Percentiles rank a stretch among this genome's conserved stretches.
phyloP scores from a whole-genome alignment of 2,888 invertebrate species.

The Parnassius orleans region DNA sequence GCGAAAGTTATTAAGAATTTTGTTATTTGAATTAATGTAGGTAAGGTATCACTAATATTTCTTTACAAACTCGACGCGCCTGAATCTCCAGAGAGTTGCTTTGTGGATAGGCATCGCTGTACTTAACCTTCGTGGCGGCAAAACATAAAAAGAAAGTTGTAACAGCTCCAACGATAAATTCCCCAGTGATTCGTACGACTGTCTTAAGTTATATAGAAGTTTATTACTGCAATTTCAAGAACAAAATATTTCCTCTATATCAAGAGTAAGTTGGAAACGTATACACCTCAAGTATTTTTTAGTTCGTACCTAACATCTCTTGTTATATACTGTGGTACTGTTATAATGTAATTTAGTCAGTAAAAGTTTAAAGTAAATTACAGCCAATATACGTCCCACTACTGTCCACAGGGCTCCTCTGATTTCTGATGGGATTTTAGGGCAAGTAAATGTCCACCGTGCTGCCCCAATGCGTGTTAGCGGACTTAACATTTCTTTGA shows the following conservation, averaged over 20 bases:
- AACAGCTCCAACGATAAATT: slow-evolving; percentile 21
- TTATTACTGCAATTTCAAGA: slow-evolving; percentile 8
- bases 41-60: not conserved
- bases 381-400: no score
- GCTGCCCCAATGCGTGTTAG: no score
- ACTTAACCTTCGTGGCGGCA: slow-evolving; percentile 21
- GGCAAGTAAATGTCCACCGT: no score
- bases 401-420: no score
- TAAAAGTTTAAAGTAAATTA: no score
- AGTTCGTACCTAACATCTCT: no score
- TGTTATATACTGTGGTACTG: no score
- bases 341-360: no score
- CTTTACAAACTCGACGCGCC: not conserved
- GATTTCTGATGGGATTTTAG: no score
- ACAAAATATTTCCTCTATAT: slow-evolving; percentile 4
- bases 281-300: not conserved
- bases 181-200: slow-evolving; percentile 14
- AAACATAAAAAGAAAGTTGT: slow-evolving; percentile 24
- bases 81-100: slow-evolving; percentile 7
- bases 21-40: no score
- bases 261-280: not conserved
- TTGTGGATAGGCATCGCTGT: slow-evolving; percentile 9
- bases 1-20: no score
- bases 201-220: slow-evolving; percentile 22
- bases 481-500: no score